Base-by-base conservation (phyloP, 1,140 invertebrate species). In the Calephelis virginiensis region DNA sequence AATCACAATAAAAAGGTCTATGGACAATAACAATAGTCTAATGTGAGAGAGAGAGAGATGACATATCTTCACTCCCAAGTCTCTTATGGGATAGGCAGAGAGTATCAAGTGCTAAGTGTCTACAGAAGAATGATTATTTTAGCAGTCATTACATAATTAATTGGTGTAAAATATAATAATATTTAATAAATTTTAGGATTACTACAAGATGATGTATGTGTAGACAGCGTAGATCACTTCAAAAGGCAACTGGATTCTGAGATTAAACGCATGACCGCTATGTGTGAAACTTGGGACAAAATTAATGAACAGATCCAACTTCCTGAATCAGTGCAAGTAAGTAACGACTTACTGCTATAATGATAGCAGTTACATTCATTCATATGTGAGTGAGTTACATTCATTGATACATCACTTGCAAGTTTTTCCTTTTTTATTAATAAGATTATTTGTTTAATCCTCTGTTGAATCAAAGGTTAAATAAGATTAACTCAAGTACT, bases 241-340 rank as follows among this genome's bases (percentile, higher is more conserved):
- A 69, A 80, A 17, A 60, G 63, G 5, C 85, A 88, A 63, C 67
- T 85, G 47, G 69, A 80, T 9, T 85, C 83, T 0, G 86, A 88
- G 63, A 83, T 86, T 13, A 74, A 77, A 12, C 68, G 83, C 4
- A 82, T 90, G 62, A 83, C 81, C 0, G 81, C 81, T 56, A 78
- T 86, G 75, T 84, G 84, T 60, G 80, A 86, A 0, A 71, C 70
- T 0, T 90, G 87, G 87, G 82, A 88, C 11, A 77, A 80, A 68
- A 79, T 86, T 1, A 73, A 64, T 8, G 76, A 80, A 11, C 78
- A 83, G 46, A 75, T 70, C 7, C 17, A 56, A 37, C 53, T 56
- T 6, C 49, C 63, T 46, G 37, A 50, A 56, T 40, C 37, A 56
- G 13, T 64, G 45, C 38, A 64, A 56, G 48, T 56, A 56, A 56